Evolutionary conservation across 2,113 vertebrate genomes (phyloP).

Genomic region (Glareola pratincola): DNA sequence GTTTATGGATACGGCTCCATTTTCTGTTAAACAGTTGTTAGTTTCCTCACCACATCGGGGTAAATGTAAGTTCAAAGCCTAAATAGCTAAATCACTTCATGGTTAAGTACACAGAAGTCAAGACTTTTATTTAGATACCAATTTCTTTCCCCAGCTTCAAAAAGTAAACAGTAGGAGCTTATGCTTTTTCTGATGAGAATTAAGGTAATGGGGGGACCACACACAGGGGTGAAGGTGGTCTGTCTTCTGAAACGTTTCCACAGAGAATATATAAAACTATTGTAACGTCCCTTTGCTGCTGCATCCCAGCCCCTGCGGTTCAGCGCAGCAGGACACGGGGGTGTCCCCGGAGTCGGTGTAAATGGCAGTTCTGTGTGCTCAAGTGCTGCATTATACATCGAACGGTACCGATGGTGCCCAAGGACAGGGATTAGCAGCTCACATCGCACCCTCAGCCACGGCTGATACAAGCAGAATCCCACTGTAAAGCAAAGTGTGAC

Average conservation of each 20-base stretch:
- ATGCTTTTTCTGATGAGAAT: not conserved
- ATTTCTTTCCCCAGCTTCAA: not conserved
- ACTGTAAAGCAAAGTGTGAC: not conserved
- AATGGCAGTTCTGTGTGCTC: not conserved
- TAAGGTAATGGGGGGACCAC: not conserved
- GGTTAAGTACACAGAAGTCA: not conserved
- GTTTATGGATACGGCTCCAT: not conserved
- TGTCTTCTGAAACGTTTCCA: not conserved
- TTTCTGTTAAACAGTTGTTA: not conserved
- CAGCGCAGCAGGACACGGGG: rapidly evolving
- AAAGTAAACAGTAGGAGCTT: not conserved
- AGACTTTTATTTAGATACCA: not conserved
- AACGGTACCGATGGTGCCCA: not conserved
- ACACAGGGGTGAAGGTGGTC: rapidly evolving
- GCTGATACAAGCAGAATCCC: not conserved
- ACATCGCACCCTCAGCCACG: not conserved
- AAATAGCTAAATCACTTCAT: not conserved
- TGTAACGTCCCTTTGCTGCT: not conserved
- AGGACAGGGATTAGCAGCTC: not conserved
- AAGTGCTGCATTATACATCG: not conserved
- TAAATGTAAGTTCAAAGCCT: not conserved
- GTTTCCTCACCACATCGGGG: not conserved
- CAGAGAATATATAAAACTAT: not conserved
- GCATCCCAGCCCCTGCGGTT: not conserved
- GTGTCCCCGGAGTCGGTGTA: not conserved